Evolutionary conservation across 2,797 vertebrate species (phyloP).

Genomic region (Lateolabrax maculatus): DNA sequence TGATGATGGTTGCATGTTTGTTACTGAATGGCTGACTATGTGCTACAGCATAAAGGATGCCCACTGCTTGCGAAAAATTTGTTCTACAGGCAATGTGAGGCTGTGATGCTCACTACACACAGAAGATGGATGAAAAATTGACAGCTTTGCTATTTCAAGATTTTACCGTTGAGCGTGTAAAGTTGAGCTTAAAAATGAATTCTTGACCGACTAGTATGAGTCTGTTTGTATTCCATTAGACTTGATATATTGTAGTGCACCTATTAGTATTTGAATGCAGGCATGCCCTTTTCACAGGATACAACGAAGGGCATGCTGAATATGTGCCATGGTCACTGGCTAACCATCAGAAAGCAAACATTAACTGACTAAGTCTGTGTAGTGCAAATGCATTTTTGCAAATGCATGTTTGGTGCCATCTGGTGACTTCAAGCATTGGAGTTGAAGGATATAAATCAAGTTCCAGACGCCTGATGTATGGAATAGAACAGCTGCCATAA

Average conservation of each 20-base stretch:
- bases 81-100: too few species aligned
- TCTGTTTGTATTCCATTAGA: background rate
- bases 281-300: slow-evolving; percentile 7
- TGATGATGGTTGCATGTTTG: slow-evolving; percentile 1
- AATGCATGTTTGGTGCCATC: slow-evolving; percentile 82
- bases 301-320: slow-evolving; percentile 36
- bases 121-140: background rate
- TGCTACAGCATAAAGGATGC: slow-evolving; percentile 1
- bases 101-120: background rate
- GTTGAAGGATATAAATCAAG: slow-evolving; percentile 66
- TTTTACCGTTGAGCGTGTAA: background rate
- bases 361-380: slow-evolving; percentile 62
- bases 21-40: slow-evolving; percentile 16
- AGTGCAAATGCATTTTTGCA: slow-evolving; percentile 72
- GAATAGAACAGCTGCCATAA: slow-evolving; percentile 64
- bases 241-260: background rate
- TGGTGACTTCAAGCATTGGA: slow-evolving; percentile 74
- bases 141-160: background rate
- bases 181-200: background rate
- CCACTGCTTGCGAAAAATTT: too few species aligned
- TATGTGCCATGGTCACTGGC: slow-evolving; percentile 49
- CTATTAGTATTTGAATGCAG: slow-evolving; percentile 5
- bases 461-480: slow-evolving; percentile 54
- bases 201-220: background rate
- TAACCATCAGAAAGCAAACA: slow-evolving; percentile 65